Evolutionary conservation across 2,113 vertebrate genomes (phyloP).

Genomic region (Butorides virescens): DNA sequence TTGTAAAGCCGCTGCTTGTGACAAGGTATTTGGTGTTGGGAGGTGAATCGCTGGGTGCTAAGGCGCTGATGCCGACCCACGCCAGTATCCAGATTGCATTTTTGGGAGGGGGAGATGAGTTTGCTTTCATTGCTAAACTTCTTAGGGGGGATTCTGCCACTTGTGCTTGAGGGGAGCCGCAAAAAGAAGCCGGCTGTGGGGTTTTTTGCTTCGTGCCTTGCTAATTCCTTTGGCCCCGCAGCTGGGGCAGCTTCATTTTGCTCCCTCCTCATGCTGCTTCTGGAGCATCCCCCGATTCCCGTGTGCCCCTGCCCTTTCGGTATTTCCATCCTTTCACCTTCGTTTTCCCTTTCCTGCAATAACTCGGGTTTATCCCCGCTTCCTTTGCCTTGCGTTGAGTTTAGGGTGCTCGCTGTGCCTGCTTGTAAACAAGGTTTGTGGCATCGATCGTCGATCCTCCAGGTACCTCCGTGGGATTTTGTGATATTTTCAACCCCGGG

Average conservation of each 20-base stretch:
- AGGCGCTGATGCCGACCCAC: rapidly evolving
- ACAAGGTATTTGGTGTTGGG: not conserved
- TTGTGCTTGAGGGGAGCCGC: not conserved
- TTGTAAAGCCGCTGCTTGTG: not conserved
- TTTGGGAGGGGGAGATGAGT: not conserved
- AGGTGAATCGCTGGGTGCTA: not conserved
- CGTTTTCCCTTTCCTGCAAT: not conserved
- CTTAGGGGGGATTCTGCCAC: not conserved
- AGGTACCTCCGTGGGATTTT: no score
- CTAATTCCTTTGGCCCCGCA: not conserved
- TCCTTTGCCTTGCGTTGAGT: not conserved
- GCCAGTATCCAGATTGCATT: not conserved
- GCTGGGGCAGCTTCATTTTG: not conserved
- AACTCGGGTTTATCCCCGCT: not conserved
- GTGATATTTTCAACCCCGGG: not conserved
- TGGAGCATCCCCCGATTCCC: not conserved
- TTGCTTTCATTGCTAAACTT: not conserved
- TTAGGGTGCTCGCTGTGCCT: not conserved
- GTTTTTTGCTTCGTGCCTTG: not conserved
- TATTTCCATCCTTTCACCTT: not conserved
- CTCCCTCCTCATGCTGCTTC: not conserved
- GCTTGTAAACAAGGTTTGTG: not conserved
- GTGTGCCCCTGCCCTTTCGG: rapidly evolving
- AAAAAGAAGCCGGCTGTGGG: not conserved
- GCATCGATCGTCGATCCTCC: not conserved